These are phyloP conservation scores for Oscheius sp. DNA, from an alignment of 2,888 invertebrate species.

Conservation along the genomic window DNA sequence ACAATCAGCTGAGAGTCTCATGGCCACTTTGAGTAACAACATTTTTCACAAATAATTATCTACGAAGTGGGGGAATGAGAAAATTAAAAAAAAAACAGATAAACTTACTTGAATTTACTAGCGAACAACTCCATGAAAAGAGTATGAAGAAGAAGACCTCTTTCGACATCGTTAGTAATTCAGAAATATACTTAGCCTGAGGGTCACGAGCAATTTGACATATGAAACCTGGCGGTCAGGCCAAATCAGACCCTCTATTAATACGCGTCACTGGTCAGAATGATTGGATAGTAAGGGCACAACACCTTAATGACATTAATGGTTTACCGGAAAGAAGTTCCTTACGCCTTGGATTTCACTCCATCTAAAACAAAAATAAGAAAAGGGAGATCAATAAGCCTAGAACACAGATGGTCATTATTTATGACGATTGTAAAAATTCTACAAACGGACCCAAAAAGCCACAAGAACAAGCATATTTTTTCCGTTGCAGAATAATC, in stretches of 20 bases:
- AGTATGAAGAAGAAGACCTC: not conserved
- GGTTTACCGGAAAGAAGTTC: constrained; percentile 3
- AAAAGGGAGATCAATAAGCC: no score
- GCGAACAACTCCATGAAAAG: not conserved
- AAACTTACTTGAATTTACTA: no score
- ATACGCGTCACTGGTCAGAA: constrained; percentile 23
- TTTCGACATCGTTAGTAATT: not conserved
- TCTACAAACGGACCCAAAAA: no score
- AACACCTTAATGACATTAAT: constrained; percentile 18
- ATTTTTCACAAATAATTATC: constrained; percentile 9
- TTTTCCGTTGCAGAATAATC: no score
- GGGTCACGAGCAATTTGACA: constrained; percentile 28
- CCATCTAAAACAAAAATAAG: no score
- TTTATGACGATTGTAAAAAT: no score
- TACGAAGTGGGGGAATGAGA: not conserved
- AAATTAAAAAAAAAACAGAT: not conserved
- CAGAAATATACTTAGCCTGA: not conserved
- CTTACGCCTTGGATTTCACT: no score
- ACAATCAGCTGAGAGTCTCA: constrained; percentile 24
- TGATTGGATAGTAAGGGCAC: constrained; percentile 23
- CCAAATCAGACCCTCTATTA: constrained; percentile 29
- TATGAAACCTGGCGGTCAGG: constrained; percentile 26
- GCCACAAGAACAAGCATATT: no score
- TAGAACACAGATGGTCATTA: no score
- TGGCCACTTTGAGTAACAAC: constrained; percentile 17